These are phyloP conservation scores for Diaprepes abbreviatus DNA, from an alignment of 2,888 invertebrate genomes.

Conservation along the genomic window DNA sequence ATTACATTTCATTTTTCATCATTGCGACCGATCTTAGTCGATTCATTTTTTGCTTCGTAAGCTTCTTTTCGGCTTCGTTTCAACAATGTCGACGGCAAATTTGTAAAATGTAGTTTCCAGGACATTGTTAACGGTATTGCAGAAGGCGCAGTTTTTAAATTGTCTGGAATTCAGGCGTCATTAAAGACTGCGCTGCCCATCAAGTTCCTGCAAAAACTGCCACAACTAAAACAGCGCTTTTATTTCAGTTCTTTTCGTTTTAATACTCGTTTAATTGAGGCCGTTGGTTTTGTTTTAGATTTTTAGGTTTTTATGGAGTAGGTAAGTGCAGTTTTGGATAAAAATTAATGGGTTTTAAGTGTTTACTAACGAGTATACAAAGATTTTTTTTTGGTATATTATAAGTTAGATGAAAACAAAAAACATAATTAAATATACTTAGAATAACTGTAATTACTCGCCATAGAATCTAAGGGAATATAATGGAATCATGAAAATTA, in stretches of 20 bases:
- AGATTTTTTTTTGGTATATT: no score
- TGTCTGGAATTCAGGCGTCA: conserved; percentile 46
- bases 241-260: conserved; percentile 33
- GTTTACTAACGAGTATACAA: not conserved
- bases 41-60: conserved; percentile 31
- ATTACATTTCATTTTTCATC: not conserved
- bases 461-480: no score
- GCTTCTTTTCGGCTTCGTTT: conserved; percentile 38
- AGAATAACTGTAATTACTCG: no score
- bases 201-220: conserved; percentile 36
- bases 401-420: no score
- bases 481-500: no score
- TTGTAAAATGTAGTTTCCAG: conserved; percentile 45
- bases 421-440: no score
- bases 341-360: conserved; percentile 6
- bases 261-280: conserved; percentile 43
- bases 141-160: conserved; percentile 48
- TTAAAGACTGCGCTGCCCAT: conserved; percentile 44
- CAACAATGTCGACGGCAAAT: conserved; percentile 40
- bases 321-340: not conserved
- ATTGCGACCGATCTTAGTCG: not conserved
- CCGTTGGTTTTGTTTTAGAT: conserved; percentile 7
- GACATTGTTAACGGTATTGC: conserved; percentile 50
- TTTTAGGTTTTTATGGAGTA: conserved; percentile 1
- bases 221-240: conserved; percentile 42